Evolutionary conservation across 1,140 invertebrate species (phyloP).

Genomic region (Latrodectus geometricus): DNA sequence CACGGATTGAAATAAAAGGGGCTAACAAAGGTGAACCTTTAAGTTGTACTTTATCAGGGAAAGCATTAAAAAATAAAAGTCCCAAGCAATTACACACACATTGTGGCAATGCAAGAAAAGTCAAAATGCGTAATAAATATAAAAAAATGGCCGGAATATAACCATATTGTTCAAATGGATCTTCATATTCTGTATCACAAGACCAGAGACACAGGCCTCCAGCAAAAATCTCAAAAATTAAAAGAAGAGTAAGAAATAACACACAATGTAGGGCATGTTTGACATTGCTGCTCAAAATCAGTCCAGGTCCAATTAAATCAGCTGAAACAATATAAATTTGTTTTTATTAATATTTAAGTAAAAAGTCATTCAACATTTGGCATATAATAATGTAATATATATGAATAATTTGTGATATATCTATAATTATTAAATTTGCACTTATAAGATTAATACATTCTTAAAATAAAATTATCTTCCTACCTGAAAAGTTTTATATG

Average conservation of each 20-base stretch:
- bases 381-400: too few species aligned
- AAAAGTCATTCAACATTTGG: too few species aligned
- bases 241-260: conserved; percentile 45
- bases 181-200: conserved; percentile 71
- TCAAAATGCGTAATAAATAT: conserved; percentile 83
- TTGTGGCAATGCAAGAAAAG: conserved; percentile 81
- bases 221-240: conserved; percentile 80
- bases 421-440: too few species aligned
- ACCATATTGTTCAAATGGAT: conserved; percentile 86
- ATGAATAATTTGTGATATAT: too few species aligned
- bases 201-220: conserved; percentile 80
- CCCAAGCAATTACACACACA: conserved; percentile 93
- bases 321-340: conserved; percentile 26
- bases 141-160: conserved; percentile 75
- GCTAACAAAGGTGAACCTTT: conserved; percentile 90
- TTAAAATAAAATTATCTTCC: too few species aligned
- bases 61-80: conserved; percentile 91
- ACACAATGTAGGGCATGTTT: conserved; percentile 50
- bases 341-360: too few species aligned
- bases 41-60: conserved; percentile 90
- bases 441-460: too few species aligned
- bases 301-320: conserved; percentile 11
- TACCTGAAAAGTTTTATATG: too few species aligned
- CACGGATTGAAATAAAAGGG: conserved; percentile 94
- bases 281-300: conserved; percentile 46